These are phyloP conservation scores for Hirtodrosophila cameraria DNA, from an alignment of 2,888 invertebrate genomes.

Conservation along the genomic window DNA sequence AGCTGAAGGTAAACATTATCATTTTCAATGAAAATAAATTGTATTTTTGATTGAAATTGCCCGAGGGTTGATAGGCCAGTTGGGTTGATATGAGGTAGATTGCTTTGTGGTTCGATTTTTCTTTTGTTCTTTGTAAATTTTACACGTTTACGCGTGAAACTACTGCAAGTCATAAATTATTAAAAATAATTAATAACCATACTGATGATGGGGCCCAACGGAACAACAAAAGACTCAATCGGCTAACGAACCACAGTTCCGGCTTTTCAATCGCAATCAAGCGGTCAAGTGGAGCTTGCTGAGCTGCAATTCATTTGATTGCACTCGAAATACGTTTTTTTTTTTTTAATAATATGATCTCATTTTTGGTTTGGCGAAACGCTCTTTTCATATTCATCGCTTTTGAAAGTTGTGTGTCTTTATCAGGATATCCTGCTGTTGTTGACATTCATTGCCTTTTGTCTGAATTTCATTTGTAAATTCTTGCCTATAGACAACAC, in stretches of 20 bases:
- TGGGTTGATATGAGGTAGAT: too few relatives aligned
- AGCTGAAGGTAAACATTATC: slow-evolving; percentile 1
- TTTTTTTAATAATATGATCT: slow-evolving; percentile 4
- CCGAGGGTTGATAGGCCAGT: too few relatives aligned
- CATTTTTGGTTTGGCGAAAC: not conserved
- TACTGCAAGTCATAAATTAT: slow-evolving; percentile 10
- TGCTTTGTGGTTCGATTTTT: too few relatives aligned
- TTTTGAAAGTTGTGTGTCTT: not conserved
- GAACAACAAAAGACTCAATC: slow-evolving; percentile 34
- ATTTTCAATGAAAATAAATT: not conserved
- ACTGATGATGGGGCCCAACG: not conserved
- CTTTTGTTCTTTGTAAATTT: too few relatives aligned
- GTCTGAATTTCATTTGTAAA: too few relatives aligned
- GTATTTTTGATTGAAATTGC: too few relatives aligned
- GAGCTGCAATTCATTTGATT: slow-evolving; percentile 19
- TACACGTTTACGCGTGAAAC: too few relatives aligned
- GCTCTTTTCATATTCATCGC: slow-evolving; percentile 7
- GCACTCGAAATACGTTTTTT: slow-evolving; percentile 22
- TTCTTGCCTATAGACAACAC: too few relatives aligned
- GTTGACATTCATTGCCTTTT: too few relatives aligned
- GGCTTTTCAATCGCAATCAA: slow-evolving; percentile 26
- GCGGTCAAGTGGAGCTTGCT: slow-evolving; percentile 1
- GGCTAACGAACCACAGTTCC: slow-evolving; percentile 17
- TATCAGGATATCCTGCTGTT: too few relatives aligned
- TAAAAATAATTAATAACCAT: slow-evolving; percentile 38